Conservation (phyloP, 1,140 invertebrate genomes). For the Gerris buenoi region DNA sequence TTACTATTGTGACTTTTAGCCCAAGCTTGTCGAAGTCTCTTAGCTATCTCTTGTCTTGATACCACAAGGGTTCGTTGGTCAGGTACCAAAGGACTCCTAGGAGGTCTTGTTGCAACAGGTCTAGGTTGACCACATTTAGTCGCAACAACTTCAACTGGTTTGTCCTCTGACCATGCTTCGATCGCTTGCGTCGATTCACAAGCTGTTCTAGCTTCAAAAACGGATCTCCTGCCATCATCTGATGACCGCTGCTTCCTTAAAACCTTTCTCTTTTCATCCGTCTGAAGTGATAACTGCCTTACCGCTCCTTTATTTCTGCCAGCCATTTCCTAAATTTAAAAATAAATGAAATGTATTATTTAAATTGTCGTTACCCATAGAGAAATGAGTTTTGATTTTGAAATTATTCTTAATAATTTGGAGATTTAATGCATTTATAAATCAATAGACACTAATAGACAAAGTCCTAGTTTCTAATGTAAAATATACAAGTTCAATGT, state of each 20-base stretch:
- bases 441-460: too few species aligned
- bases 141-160: constrained; percentile 1
- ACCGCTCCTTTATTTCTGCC: background rate
- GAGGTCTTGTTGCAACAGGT: background rate
- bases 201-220: background rate
- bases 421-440: too few species aligned
- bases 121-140: constrained; percentile 2
- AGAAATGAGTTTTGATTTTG: too few species aligned
- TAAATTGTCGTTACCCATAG: too few species aligned
- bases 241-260: background rate
- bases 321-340: background rate
- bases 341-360: too few species aligned
- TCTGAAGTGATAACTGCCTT: background rate
- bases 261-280: background rate
- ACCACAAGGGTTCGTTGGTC: background rate
- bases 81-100: background rate
- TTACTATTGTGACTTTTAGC: background rate
- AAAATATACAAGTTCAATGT: too few species aligned
- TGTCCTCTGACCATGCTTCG: background rate
- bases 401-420: too few species aligned
- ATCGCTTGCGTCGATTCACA: background rate
- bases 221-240: background rate
- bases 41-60: background rate
- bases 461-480: too few species aligned
- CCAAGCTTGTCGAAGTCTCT: constrained; percentile 2